Evolutionary conservation across 2,797 vertebrate genomes (phyloP).

Genomic region (Melanotaenia boesemani): DNA sequence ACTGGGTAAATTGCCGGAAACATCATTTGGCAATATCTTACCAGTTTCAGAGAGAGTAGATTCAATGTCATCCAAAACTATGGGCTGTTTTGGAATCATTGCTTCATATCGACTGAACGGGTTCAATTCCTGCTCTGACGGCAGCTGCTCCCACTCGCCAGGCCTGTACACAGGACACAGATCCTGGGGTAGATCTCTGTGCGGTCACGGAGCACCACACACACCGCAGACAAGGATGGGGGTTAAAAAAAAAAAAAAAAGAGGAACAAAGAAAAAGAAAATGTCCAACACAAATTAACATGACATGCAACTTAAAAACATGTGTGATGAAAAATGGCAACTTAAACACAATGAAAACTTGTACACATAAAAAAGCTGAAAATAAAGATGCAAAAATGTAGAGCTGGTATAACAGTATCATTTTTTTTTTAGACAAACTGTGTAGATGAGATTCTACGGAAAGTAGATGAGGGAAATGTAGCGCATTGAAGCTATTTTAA

Average conservation of each 20-base stretch:
- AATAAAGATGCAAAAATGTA: slow-evolving; percentile 15
- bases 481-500: not conserved
- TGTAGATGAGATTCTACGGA: not conserved
- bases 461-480: not conserved
- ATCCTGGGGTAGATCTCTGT: slow-evolving; percentile 98
- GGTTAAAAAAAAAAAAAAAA: not conserved
- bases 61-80: slow-evolving; percentile 81
- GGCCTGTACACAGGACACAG: slow-evolving; percentile 99
- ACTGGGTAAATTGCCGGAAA: not conserved
- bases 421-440: not conserved
- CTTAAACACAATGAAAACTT: slow-evolving; percentile 15
- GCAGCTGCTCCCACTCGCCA: slow-evolving; percentile 97
- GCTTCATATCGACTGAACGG: slow-evolving; percentile 97
- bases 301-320: slow-evolving; percentile 71
- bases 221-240: slow-evolving; percentile 68
- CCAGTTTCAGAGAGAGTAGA: slow-evolving; percentile 71
- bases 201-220: slow-evolving; percentile 63
- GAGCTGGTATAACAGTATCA: not conserved
- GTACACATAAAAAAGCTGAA: not conserved
- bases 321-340: slow-evolving; percentile 33
- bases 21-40: slow-evolving; percentile 22
- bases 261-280: slow-evolving; percentile 73
- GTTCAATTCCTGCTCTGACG: slow-evolving; percentile 94
- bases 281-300: slow-evolving; percentile 73
- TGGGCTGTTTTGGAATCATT: slow-evolving; percentile 83